Evolutionary conservation across 1,140 invertebrate genomes (phyloP), one percentile per base, ranked within the genome.

Genomic region (Lucilia cuprina): DNA sequence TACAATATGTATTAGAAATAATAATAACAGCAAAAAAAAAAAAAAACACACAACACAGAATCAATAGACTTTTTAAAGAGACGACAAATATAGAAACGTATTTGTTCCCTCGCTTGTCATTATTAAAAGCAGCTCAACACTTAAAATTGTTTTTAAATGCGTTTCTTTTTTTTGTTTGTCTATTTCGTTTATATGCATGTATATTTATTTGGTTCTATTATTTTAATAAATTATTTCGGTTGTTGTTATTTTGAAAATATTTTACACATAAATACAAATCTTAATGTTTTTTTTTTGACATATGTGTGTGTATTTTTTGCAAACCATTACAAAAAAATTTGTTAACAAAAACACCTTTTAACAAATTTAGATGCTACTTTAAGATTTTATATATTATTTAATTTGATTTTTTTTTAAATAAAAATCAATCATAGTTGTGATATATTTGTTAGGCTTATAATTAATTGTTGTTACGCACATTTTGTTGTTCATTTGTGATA

Each of bases 331-430:
- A 70, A 70, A 70, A 80, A 80, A 49, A 80, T 80, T 80, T 80
- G 77, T 80, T 80, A 80, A 80, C 77, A 80, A 47, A 80, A 80
- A 80, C 77, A 80, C 77, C 77, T 80, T 49, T 80, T 80, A 80
- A 80, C 77, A 80, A 80, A 80, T 80, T 80, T 80, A 80, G 77
- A 80, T 80, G 77, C 77, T 50, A 80, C 77, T 80, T 80, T 70
- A 25, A 25, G 65, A 21, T 70, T 70, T 70, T 70, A 41, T 77
- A 77, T 77, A 30, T 77, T 13, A n/a, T n/a, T 14, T n/a, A 60
- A 14, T 17, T 60, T 13, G 21, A 13, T 25, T 9, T 77, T 34
- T 17, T 80, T 19, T 19, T 21, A 49, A 50, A 80, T 80, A 21
- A 80, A 80, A 80, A 80, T 80, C 77, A 80, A 80, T 80, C 77